Conservation (phyloP, 2,113 vertebrate genomes). For the Bubalus kerabau region DNA sequence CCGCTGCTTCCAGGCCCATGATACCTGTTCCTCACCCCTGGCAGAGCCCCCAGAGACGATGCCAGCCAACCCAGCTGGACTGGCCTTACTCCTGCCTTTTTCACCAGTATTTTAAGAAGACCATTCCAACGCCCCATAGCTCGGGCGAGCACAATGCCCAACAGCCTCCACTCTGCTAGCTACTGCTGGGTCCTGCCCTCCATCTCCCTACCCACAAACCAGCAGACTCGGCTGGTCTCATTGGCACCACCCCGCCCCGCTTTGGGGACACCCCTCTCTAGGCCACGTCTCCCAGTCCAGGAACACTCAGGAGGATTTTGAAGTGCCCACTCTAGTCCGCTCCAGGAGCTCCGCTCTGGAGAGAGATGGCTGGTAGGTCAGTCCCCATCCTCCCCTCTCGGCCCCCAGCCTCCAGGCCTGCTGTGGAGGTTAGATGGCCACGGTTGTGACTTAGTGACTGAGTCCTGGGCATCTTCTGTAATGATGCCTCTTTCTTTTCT, state of each 20-base stretch:
- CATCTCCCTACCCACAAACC: neutral
- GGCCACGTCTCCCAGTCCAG: slow-evolving; percentile 57
- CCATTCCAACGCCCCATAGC: neutral
- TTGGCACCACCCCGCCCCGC: neutral
- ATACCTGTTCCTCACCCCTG: neutral
- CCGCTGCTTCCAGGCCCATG: neutral
- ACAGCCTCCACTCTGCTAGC: slow-evolving; percentile 36
- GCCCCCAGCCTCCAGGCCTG: slow-evolving; percentile 44
- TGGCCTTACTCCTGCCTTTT: slow-evolving; percentile 45
- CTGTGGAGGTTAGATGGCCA: slow-evolving; percentile 33
- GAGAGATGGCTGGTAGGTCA: slow-evolving; percentile 60
- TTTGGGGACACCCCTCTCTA: slow-evolving; percentile 44
- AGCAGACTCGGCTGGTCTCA: neutral
- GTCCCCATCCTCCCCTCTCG: neutral
- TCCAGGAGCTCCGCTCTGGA: slow-evolving; percentile 47
- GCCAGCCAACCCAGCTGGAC: slow-evolving; percentile 22
- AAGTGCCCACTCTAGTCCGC: slow-evolving; percentile 58
- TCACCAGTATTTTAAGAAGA: neutral
- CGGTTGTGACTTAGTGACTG: slow-evolving; percentile 25
- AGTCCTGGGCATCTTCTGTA: slow-evolving; percentile 57
- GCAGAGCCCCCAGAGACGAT: slow-evolving; percentile 19
- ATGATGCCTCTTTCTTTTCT: slow-evolving; percentile 68
- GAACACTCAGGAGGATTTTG: slow-evolving; percentile 63
- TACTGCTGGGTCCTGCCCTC: neutral
- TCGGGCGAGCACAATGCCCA: neutral